Conservation (phyloP, 2,888 invertebrate genomes). For the Listrodromus nycthemerus region DNA sequence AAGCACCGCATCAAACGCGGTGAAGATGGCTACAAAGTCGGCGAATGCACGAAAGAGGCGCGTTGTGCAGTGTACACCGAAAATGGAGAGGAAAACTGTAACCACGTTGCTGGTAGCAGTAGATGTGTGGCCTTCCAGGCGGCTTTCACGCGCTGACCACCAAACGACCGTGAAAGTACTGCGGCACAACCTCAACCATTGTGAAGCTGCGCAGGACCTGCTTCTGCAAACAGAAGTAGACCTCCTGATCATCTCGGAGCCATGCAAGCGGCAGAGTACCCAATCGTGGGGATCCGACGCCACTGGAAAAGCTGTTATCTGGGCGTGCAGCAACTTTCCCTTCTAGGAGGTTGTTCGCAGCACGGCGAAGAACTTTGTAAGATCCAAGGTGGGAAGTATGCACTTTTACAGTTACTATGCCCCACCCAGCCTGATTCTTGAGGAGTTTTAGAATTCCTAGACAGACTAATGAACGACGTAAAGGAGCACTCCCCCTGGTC, state of each 20-base stretch:
- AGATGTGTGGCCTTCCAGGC: slow-evolving; percentile 57
- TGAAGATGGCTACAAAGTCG: slow-evolving; percentile 53
- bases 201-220: slow-evolving; percentile 60
- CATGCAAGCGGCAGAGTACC: slow-evolving; percentile 55
- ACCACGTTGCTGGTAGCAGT: slow-evolving; percentile 51
- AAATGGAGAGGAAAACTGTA: not conserved
- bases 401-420: slow-evolving; percentile 65
- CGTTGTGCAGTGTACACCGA: slow-evolving; percentile 50
- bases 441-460: slow-evolving; percentile 50
- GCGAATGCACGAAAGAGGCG: slow-evolving; percentile 38
- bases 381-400: slow-evolving; percentile 46
- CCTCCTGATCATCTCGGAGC: slow-evolving; percentile 63
- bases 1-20: slow-evolving; percentile 62
- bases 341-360: slow-evolving; percentile 62
- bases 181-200: slow-evolving; percentile 17
- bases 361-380: slow-evolving; percentile 60
- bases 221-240: slow-evolving; percentile 63
- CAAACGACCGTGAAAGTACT: slow-evolving; percentile 56
- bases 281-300: slow-evolving; percentile 61
- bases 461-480: slow-evolving; percentile 63
- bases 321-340: slow-evolving; percentile 49
- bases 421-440: slow-evolving; percentile 59
- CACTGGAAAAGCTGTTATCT: slow-evolving; percentile 68
- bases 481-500: slow-evolving; percentile 48
- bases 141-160: slow-evolving; percentile 47